phyloP scores from a whole-genome alignment of 1,140 invertebrate species.

The Bactericera cockerelli region DNA sequence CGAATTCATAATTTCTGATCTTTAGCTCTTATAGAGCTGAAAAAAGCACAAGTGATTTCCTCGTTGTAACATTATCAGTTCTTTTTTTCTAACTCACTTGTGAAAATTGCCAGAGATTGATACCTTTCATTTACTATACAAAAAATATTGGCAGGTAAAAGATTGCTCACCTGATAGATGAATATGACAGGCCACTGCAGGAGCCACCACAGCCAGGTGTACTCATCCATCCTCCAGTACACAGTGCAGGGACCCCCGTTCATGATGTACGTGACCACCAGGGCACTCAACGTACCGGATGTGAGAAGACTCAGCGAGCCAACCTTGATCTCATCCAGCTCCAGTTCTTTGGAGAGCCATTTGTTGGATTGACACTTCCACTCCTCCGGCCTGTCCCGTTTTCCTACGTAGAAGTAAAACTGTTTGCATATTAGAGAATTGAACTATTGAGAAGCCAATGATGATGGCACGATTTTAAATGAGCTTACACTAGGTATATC shows the following conservation, averaged over 20 bases:
- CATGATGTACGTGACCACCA: slow-evolving; percentile 44
- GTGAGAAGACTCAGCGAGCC: slow-evolving; percentile 41
- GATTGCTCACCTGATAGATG: slow-evolving; percentile 42
- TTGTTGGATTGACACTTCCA: slow-evolving; percentile 61
- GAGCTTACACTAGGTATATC: too few relatives aligned
- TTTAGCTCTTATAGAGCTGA: too few relatives aligned
- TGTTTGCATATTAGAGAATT: too few relatives aligned
- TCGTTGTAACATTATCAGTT: too few relatives aligned
- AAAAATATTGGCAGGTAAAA: too few relatives aligned
- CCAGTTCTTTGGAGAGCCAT: slow-evolving; percentile 45
- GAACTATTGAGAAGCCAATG: too few relatives aligned
- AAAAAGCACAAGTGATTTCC: too few relatives aligned
- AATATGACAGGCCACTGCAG: slow-evolving; percentile 46
- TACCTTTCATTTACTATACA: too few relatives aligned
- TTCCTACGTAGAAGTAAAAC: slow-evolving; percentile 52
- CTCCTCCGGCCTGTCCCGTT: slow-evolving; percentile 38
- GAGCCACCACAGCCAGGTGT: slow-evolving; percentile 46
- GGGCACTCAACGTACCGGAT: slow-evolving; percentile 36
- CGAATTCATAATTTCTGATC: too few relatives aligned
- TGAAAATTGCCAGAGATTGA: too few relatives aligned
- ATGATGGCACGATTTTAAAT: too few relatives aligned
- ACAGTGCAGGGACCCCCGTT: slow-evolving; percentile 47
- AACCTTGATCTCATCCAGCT: slow-evolving; percentile 48
- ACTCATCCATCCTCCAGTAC: slow-evolving; percentile 45
- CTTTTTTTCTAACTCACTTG: too few relatives aligned